These are phyloP conservation scores for Pedionomus torquatus DNA, from an alignment of 2,113 vertebrate genomes.

Conservation along the genomic window DNA sequence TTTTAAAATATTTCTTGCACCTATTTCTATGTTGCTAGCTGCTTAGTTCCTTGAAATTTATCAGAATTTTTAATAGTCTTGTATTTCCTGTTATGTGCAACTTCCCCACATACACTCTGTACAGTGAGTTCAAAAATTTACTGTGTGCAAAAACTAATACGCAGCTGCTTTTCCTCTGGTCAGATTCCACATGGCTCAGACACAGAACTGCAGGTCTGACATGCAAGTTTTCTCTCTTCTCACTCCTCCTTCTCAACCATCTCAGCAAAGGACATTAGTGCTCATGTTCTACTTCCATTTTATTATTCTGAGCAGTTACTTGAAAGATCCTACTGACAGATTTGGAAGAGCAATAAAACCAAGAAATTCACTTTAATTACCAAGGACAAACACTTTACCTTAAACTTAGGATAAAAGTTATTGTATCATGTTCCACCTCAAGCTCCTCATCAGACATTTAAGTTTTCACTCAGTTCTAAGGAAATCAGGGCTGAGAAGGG, in stretches of 20 bases:
- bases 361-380: not conserved
- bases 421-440: not conserved
- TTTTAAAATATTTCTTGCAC: slow-evolving; percentile 7
- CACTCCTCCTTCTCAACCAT: not conserved
- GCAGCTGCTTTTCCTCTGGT: not conserved
- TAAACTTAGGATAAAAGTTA: not conserved
- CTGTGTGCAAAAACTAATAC: not conserved
- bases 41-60: not conserved
- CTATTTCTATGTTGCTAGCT: not conserved
- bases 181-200: not conserved
- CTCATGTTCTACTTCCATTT: not conserved
- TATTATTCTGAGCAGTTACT: not conserved
- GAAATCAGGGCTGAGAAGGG: not conserved
- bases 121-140: not conserved
- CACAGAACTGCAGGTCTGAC: not conserved
- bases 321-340: not conserved
- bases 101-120: not conserved
- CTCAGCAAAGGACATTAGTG: not conserved
- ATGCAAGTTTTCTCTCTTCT: not conserved
- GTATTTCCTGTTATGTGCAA: not conserved
- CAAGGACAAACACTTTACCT: not conserved
- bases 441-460: not conserved
- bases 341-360: not conserved
- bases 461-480: not conserved
- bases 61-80: not conserved